phyloP scores from a whole-genome alignment of 2,113 vertebrate genomes.

The Oncorhynchus tshawytscha region DNA sequence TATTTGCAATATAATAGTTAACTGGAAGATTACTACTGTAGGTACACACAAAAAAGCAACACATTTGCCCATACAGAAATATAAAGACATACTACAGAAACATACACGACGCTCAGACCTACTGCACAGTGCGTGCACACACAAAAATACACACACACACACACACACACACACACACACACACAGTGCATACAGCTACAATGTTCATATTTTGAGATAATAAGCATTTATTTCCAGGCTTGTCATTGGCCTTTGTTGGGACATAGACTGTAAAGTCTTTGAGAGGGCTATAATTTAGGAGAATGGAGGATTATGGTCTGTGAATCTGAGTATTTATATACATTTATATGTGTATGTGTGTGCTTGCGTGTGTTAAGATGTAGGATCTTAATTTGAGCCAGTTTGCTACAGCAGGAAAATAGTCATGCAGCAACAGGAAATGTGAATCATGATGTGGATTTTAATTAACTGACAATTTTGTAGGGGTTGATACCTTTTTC shows the following conservation, averaged over 20 bases:
- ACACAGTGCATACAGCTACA: background rate
- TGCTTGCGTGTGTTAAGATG: background rate
- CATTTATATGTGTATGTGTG: background rate
- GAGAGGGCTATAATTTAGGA: constrained; percentile 30
- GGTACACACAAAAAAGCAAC: background rate
- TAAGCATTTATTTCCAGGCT: constrained; percentile 22
- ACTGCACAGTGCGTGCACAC: background rate
- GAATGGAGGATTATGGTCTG: background rate
- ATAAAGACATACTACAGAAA: background rate
- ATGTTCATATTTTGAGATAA: constrained; percentile 14
- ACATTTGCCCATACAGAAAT: background rate
- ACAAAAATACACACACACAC: background rate
- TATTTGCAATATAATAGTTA: background rate
- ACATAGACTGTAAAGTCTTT: constrained; percentile 16
- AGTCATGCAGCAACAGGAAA: too few relatives aligned
- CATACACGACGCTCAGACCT: background rate
- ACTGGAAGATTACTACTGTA: too few relatives aligned
- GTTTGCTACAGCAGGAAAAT: too few relatives aligned
- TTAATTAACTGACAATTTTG: too few relatives aligned
- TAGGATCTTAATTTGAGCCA: background rate
- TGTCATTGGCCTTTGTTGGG: constrained; percentile 10
- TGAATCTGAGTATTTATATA: background rate
- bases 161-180: constrained; percentile 2
- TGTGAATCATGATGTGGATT: too few relatives aligned
- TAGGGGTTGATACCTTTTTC: too few relatives aligned